These are phyloP conservation scores for Anser cygnoides DNA, from an alignment of 2,113 vertebrate genomes.

Conservation along the genomic window DNA sequence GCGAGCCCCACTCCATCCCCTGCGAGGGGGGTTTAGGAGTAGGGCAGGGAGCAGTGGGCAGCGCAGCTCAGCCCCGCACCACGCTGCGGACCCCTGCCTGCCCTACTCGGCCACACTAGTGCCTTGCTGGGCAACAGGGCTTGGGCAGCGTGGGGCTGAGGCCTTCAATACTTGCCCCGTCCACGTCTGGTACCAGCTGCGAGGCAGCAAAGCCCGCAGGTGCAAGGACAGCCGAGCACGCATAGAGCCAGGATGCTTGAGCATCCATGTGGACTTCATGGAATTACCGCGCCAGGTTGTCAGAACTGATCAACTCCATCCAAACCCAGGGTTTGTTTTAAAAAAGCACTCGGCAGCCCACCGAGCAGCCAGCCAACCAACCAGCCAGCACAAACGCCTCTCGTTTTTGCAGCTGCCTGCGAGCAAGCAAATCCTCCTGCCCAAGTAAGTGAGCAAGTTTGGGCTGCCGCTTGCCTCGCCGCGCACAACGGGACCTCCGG, in stretches of 20 bases:
- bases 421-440: fast-evolving
- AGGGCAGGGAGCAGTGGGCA: neutral
- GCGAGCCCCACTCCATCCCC: constrained; percentile 1
- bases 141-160: too few relatives aligned
- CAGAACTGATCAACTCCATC: neutral
- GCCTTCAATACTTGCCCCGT: too few relatives aligned
- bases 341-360: neutral
- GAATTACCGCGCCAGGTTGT: neutral
- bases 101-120: too few relatives aligned
- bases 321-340: neutral
- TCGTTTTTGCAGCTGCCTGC: neutral
- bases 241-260: too few relatives aligned
- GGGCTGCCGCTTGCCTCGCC: neutral
- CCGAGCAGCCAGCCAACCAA: too few relatives aligned
- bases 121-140: too few relatives aligned
- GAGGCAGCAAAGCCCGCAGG: neutral
- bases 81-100: too few relatives aligned
- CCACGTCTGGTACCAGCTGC: too few relatives aligned
- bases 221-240: neutral
- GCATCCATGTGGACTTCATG: neutral
- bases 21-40: neutral
- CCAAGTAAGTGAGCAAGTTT: neutral
- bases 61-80: too few relatives aligned
- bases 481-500: fast-evolving
- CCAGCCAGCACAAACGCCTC: neutral